Conservation (phyloP, 1,140 invertebrate species). For the Andrena cerasifolii region DNA sequence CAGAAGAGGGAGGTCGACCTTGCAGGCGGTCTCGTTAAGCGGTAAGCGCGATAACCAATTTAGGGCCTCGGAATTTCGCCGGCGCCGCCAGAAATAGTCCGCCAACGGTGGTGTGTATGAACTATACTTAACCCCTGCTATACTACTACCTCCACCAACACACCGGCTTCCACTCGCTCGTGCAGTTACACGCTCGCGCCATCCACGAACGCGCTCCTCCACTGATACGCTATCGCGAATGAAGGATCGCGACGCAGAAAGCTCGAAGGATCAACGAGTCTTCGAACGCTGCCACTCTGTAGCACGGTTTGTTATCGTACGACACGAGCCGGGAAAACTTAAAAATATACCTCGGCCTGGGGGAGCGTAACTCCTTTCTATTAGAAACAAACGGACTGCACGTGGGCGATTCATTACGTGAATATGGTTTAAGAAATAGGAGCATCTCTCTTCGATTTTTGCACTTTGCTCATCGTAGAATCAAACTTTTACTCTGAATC, state of each 20-base stretch:
- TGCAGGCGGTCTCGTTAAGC: constrained; percentile 73
- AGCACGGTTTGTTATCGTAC: neutral
- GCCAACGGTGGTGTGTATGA: constrained; percentile 64
- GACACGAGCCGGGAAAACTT: neutral
- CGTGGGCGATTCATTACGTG: neutral
- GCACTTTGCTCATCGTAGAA: no score
- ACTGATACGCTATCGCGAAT: no score
- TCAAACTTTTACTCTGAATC: no score
- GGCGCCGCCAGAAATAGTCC: constrained; percentile 78
- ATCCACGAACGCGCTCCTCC: neutral
- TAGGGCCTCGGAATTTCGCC: constrained; percentile 79
- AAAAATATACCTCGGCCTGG: neutral
- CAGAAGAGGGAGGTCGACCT: constrained; percentile 71
- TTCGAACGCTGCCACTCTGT: neutral
- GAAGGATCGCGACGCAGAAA: no score
- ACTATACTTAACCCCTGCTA: constrained; percentile 67
- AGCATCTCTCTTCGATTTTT: no score
- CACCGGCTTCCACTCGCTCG: constrained; percentile 10
- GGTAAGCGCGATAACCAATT: constrained; percentile 78
- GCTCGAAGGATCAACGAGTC: neutral
- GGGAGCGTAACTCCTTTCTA: neutral
- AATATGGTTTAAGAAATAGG: neutral
- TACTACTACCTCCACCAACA: constrained; percentile 29
- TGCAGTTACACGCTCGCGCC: constrained; percentile 13
- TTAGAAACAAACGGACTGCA: neutral